Percentiles rank a stretch among this genome's conserved stretches.
phyloP scores from a whole-genome alignment of 2,113 vertebrate genomes.

The crab-eating macaque (Macaca fascicularis) region T2T-MFA8v1.1 NC_088375.1:61977001-61977500 shows the following conservation, averaged over 20 bases:
- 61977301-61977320: neutral
- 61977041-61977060: neutral
- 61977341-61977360: neutral
- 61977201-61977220: neutral
- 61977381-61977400: neutral
- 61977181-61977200: neutral
- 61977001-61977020: neutral
- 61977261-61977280: neutral
- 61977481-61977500: slow-evolving; percentile 1
- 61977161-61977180: neutral
- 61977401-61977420: neutral
- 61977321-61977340: neutral
- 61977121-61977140: neutral
- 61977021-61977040: neutral
- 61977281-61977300: neutral
- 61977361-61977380: neutral
- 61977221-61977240: neutral
- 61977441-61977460: slow-evolving; percentile 55
- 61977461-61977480: neutral
- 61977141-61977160: neutral
- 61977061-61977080: neutral
- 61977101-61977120: neutral
- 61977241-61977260: neutral
- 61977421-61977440: neutral
- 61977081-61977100: neutral